Base-by-base conservation (phyloP, 2,888 invertebrate genomes). In the Ochropacha duplaris region DNA sequence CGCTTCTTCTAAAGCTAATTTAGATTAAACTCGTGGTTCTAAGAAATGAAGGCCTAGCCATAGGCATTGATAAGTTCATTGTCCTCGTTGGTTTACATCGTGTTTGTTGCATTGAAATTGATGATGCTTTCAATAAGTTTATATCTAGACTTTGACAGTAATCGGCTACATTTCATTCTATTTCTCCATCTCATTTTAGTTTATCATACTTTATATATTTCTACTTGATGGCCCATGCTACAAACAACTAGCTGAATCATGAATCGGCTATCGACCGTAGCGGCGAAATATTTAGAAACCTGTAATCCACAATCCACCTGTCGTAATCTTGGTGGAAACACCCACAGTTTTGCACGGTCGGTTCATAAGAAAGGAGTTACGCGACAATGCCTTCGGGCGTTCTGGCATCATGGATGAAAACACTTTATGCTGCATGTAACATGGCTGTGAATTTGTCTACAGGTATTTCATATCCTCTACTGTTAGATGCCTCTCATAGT, bases 291-390 rank as follows among this genome's bases (percentile, higher is more conserved):
- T 72, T 76, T 65, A 64, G 64, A 65, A 69, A 72, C 60, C 57
- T 14, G 54, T 60, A 61, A 59, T 65, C 64, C 68, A 74, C 70
- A 61, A 59, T 65, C 64, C 69, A 74, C 70, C 65, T 69, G 69
- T 65, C 55, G 68, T 58, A 70, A 39, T 57, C 67, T 66, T 59
- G 62, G 59, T 59, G 61, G 66, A 57, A 55, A 57, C 55, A 66
- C 56, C 66, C 60, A 69, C 64, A 54, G 64, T 65, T 64, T 64
- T 61, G 49, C 66, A 74, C 69, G 76, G 71, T 72, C 72, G 71
- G 66, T 71, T 72, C 69, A 70, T 70, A 71, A 66, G 63, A 65
- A 69, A 69, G 69, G 70, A 66, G 69, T 68, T 68, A 69, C 64
- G 70, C 67, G 70, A 66, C 64, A 66, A 58, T 57, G 70, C 67